Base-by-base conservation (phyloP, 2,113 vertebrate genomes). In the Cricetomys ansorgei region DNA sequence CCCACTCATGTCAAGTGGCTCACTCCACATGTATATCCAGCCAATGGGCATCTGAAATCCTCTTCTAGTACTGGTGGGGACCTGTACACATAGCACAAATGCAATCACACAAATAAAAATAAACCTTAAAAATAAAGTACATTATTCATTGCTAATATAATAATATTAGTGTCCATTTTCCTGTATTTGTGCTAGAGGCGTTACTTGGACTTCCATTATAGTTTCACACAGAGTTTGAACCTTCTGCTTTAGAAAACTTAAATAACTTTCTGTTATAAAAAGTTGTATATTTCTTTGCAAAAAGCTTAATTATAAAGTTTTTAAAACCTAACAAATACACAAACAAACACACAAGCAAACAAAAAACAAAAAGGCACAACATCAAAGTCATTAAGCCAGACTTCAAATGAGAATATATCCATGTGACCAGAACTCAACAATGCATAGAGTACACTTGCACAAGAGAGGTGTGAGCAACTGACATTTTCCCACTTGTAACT, bases 321-420 rank as follows among this genome's bases (percentile, higher is more conserved):
- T n/a, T n/a, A n/a, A n/a, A n/a, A n/a, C n/a, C n/a, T n/a, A n/a
- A n/a, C n/a, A n/a, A n/a, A n/a, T n/a, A n/a, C n/a, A n/a, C n/a
- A n/a, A n/a, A n/a, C n/a, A n/a, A n/a, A n/a, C n/a, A n/a, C n/a
- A n/a, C n/a, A n/a, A n/a, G n/a, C n/a, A n/a, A n/a, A n/a, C n/a
- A n/a, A n/a, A n/a, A n/a, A 85, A 77, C 7, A 57, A 59, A 40
- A 81, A 1, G 59, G 0, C 43, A 92, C 53, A 95, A 73, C 1
- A 77, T 23, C 5, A 88, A 75, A 65, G 67, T 92, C 48, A 88
- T 69, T 25, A 92, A 94, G 40, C 45, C 17, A 95, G 76, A 59
- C 2, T 91, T 10, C 10, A 72, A 64, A 53, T 70, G 3, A 15
- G 15, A 27, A 92, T 19, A 62, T 83, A 62, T 10, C n/a, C 13